phyloP scores from a whole-genome alignment of 2,888 invertebrate species.

The Melieria omissa region DNA sequence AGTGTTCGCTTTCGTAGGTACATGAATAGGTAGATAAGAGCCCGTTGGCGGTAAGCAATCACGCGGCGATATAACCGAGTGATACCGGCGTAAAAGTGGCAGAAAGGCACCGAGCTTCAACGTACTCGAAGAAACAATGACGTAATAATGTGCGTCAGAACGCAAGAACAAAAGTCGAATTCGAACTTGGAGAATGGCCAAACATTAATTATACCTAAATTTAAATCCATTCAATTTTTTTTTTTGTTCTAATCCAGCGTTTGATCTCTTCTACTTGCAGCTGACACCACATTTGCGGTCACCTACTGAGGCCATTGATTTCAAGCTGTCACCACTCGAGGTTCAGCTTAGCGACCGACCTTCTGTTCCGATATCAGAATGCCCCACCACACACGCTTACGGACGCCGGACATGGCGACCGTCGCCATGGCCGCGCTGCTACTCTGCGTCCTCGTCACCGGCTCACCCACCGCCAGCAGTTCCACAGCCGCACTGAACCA shows the following conservation, averaged over 20 bases:
- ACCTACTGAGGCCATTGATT: not conserved
- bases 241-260: not conserved
- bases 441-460: conserved; percentile 36
- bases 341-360: not conserved
- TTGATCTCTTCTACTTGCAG: conserved; percentile 10
- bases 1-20: too few relatives aligned
- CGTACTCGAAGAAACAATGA: too few relatives aligned
- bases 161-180: too few relatives aligned
- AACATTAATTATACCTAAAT: too few relatives aligned
- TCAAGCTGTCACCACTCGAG: not conserved
- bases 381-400: conserved; percentile 18
- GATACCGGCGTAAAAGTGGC: too few relatives aligned
- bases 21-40: too few relatives aligned
- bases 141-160: too few relatives aligned
- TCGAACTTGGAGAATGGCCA: too few relatives aligned
- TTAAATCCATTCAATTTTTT: not conserved
- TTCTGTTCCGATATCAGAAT: conserved; percentile 19
- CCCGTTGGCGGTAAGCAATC: too few relatives aligned
- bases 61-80: too few relatives aligned
- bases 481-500: conserved; percentile 31
- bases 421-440: conserved; percentile 37
- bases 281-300: conserved; percentile 2
- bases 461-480: conserved; percentile 10
- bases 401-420: conserved; percentile 15
- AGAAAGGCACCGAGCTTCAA: too few relatives aligned